Base-by-base conservation (phyloP, 53 echinoderm and acorn worm genomes). In the Zoroaster sp. region DNA sequence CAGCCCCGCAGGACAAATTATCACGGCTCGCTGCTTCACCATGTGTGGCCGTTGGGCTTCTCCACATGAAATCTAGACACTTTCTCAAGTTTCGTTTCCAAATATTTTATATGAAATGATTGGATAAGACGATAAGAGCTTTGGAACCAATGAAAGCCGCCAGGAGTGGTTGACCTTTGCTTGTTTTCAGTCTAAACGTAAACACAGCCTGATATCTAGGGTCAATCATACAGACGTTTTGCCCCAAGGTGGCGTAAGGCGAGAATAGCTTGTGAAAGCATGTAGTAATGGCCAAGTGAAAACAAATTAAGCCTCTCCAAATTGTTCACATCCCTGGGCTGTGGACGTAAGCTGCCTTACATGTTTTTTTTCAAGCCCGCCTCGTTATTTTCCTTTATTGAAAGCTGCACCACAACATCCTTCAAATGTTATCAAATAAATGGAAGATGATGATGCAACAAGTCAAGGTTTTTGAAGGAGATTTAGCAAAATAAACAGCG, bases 91-190 rank as follows among this genome's bases (percentile, higher is more conserved):
- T 81, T 42, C 81, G 67, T 81, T 66, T 44, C 81, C 81, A 81
- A 81, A 81, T 81, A 81, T 81, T 81, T 65, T 81, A 66, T 81
- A 67, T 81, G 81, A 81, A 81, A 66, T 81, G 67, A 81, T 81
- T 67, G 81, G 81, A 81, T 81, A 81, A 81, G 42, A 32, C 66
- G 81, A 81, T 81, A 81, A 81, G 81, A 67, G 66, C 44, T 66
- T 66, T 81, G 68, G 81, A 67, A 67, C 28, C 66, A 40, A 32
- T 30, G 35, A 15, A 38, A 79, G 81, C 81, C 81, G 81, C 42
- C 81, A 81, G 81, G 67, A 67, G 81, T 81, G 21, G 81, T 67
- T 66, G 81, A 81, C 42, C 81, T 55, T 81, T 81, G 81, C 66
- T 81, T 81, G 81, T 81, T 81, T 81, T 54, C 32, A 67, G 81